A percentile compares a stretch with the other conserved stretches of the same genome.
phyloP scores from a whole-genome alignment of 2,113 vertebrate species.

The Lucifuga dentata region DNA sequence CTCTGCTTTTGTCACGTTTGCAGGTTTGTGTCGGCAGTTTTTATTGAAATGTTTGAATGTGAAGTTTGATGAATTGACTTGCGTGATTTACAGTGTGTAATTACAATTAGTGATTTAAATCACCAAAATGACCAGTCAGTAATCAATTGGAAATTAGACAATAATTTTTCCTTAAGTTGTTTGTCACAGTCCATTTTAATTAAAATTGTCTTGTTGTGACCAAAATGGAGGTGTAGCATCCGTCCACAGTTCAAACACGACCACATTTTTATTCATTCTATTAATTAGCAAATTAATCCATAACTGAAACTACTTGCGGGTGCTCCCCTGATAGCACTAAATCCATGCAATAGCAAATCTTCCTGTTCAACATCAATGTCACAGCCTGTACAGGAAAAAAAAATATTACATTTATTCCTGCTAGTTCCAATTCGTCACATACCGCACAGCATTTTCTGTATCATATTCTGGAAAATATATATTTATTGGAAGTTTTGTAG shows the following conservation, averaged over 20 bases:
- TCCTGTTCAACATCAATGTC: background rate
- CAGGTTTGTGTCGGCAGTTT: constrained; percentile 27
- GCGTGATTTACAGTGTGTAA: background rate
- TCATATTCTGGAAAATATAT: no score
- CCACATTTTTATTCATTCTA: constrained; percentile 7
- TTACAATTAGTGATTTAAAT: background rate
- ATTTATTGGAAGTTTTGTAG: no score
- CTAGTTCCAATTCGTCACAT: no score
- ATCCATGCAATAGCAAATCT: background rate
- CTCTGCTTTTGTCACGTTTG: constrained; percentile 40
- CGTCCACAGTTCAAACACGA: no score
- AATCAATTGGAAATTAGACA: constrained; percentile 18
- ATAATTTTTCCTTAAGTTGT: background rate
- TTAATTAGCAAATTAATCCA: constrained; percentile 21
- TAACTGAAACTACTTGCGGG: background rate
- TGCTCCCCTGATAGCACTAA: constrained; percentile 10
- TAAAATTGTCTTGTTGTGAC: constrained; percentile 7
- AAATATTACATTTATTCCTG: background rate
- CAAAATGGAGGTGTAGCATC: no score
- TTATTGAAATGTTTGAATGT: constrained; percentile 25
- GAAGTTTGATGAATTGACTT: constrained; percentile 16
- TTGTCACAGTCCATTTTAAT: constrained; percentile 5
- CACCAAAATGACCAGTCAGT: background rate
- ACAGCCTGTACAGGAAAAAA: constrained; percentile 1
- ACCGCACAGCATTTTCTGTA: no score